Conservation (phyloP, 2,888 invertebrate genomes). For the Cataglyphis albicans region DNA sequence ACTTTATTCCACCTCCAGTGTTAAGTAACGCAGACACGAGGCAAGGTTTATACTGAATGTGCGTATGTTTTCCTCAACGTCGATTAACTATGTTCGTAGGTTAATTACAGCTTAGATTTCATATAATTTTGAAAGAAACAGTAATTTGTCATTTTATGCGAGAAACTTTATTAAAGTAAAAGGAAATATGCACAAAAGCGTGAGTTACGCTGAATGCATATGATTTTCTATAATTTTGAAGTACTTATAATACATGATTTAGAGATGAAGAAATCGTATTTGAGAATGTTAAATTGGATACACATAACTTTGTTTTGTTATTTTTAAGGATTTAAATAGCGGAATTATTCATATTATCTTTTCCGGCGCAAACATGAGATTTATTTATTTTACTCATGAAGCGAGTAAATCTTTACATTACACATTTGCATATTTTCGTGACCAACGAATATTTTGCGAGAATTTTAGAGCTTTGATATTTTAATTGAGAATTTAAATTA, state of each 20-base stretch:
- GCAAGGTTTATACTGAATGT: neutral
- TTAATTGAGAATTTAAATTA: constrained; percentile 40
- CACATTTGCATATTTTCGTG: constrained; percentile 12
- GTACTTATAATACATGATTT: neutral
- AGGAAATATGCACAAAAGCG: neutral
- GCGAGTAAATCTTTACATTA: constrained; percentile 15
- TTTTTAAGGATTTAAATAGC: neutral
- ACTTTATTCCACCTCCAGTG: constrained; percentile 4
- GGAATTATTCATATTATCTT: constrained; percentile 4
- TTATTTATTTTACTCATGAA: neutral
- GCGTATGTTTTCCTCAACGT: constrained; percentile 1
- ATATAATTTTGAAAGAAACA: neutral
- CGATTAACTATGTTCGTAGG: neutral
- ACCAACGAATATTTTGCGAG: constrained; percentile 20
- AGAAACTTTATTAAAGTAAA: neutral
- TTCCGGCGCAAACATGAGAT: neutral
- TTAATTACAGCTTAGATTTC: neutral
- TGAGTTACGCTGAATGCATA: neutral
- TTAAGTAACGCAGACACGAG: constrained; percentile 23
- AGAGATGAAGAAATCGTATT: neutral
- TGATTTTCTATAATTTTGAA: neutral
- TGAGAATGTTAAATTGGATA: neutral
- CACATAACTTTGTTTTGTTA: neutral
- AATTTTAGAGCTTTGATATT: constrained; percentile 24
- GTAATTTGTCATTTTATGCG: neutral